Evolutionary conservation across 2,113 vertebrate genomes (phyloP).

Genomic region (Monarcha castaneiventris): DNA sequence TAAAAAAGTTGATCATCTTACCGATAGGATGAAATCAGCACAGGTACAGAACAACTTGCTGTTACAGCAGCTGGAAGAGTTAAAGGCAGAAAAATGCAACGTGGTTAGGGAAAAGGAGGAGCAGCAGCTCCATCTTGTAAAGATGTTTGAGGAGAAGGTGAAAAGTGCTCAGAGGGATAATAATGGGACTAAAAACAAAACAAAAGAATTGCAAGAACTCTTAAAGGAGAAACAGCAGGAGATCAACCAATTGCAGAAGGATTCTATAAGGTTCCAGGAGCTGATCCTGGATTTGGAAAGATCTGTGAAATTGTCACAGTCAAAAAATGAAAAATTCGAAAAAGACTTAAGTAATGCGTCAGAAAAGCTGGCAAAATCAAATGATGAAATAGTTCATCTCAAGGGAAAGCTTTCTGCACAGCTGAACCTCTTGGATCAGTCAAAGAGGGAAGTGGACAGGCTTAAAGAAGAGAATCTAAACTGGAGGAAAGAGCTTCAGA

Average conservation of each 20-base stretch:
- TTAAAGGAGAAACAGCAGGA: constrained; percentile 88
- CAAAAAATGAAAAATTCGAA: constrained; percentile 61
- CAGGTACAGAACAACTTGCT: constrained; percentile 76
- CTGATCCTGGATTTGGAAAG: constrained; percentile 82
- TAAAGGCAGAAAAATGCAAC: constrained; percentile 68
- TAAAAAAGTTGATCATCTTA: constrained; percentile 78
- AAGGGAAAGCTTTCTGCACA: constrained; percentile 62
- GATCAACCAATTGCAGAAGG: constrained; percentile 83
- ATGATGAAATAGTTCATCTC: constrained; percentile 47
- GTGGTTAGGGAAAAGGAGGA: constrained; percentile 77
- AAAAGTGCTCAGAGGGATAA: constrained; percentile 78
- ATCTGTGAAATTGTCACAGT: constrained; percentile 72
- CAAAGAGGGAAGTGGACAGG: constrained; percentile 49
- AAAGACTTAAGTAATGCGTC: constrained; percentile 67
- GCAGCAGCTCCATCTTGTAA: constrained; percentile 78
- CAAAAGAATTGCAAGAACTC: constrained; percentile 83
- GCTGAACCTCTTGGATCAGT: constrained; percentile 61
- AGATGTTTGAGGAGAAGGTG: constrained; percentile 82
- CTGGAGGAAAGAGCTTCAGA: constrained; percentile 62
- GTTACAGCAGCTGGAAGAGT: constrained; percentile 69
- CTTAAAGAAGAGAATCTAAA: constrained; percentile 69
- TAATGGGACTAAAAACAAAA: constrained; percentile 78
- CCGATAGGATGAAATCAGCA: constrained; percentile 67
- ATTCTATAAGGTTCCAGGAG: constrained; percentile 86
- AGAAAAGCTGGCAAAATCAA: constrained; percentile 50